Evolutionary conservation across 2,113 vertebrate species (phyloP).

Genomic region (cat (Felis catus)): DNA sequence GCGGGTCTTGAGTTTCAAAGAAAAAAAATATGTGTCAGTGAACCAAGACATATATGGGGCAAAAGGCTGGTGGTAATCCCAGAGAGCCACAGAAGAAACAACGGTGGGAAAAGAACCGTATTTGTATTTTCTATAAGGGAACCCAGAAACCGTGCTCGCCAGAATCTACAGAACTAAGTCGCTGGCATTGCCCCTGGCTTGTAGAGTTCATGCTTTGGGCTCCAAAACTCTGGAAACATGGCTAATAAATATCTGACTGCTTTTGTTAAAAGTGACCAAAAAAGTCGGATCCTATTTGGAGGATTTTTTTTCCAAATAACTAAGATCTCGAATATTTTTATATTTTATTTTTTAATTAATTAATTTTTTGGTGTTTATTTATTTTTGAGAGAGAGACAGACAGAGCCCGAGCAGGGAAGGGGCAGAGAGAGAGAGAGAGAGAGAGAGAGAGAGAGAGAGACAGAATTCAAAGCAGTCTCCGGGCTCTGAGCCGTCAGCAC

Average conservation of each 20-base stretch:
- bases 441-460: too few relatives aligned
- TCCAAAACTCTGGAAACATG: neutral
- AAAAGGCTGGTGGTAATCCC: neutral
- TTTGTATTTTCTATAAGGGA: neutral
- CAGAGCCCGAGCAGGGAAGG: too few relatives aligned
- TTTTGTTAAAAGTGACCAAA: conserved; percentile 6
- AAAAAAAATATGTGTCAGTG: neutral
- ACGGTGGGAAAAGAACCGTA: neutral
- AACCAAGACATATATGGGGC: neutral
- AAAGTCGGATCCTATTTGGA: neutral
- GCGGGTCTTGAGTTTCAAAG: neutral
- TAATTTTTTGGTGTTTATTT: too few relatives aligned
- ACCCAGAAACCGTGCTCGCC: neutral
- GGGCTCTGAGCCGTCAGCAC: too few relatives aligned
- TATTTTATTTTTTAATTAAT: neutral
- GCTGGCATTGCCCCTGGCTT: neutral
- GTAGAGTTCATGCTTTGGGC: neutral
- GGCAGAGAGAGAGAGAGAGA: too few relatives aligned
- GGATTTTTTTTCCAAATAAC: conserved; percentile 89
- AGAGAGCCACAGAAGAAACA: neutral
- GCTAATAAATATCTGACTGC: neutral
- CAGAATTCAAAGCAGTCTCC: too few relatives aligned
- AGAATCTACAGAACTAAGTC: neutral
- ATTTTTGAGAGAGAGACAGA: too few relatives aligned
- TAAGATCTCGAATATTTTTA: conserved; percentile 98